Base-by-base conservation (phyloP, 2,113 vertebrate genomes). In the Xenopus borealis region DNA sequence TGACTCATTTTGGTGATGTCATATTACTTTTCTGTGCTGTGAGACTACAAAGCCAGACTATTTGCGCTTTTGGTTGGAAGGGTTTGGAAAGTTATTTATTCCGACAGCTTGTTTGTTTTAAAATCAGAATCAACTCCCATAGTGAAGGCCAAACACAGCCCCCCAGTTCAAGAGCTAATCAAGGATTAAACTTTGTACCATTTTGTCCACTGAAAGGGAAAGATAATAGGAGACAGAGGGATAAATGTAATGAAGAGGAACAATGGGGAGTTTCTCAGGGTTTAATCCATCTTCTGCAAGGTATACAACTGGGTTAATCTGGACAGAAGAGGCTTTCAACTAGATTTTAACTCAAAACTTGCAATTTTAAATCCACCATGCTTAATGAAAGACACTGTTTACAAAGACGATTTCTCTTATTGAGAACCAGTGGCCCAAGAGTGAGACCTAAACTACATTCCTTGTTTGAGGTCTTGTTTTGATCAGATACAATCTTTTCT, bases 241-340 rank as follows among this genome's bases (percentile, higher is more conserved):
- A 85, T 89, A 82, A 87, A 82, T 79, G 88, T 82, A 89, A 89
- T 83, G 87, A 88, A 83, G 79, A 84, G 82, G 83, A 86, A 91
- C 89, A 91, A 92, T 84, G 57, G 79, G 55, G 27, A 80, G 83
- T 75, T 84, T 86, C 53, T 79, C 67, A 67, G 81, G 74, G 85
- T 85, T 89, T 92, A 92, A 92, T 89, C 88, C 87, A 72, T 82
- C 82, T 81, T 83, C 85, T 73, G 66, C 77, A 71, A 53, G 81
- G 69, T 83, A 85, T 83, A 88, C 87, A 85, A 81, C 78, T 72
- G 82, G 83, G 84, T 80, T 92, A 88, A 93, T 90, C 89, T 87
- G 80, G 72, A 67, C 72, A 71, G 71, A 80, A 82, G 78, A 86
- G 82, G 81, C 66, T 88, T 85, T 82, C 78, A 75, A 79, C 72